Conservation (phyloP, 2,888 invertebrate species). For the Serrognathus titanus region DNA sequence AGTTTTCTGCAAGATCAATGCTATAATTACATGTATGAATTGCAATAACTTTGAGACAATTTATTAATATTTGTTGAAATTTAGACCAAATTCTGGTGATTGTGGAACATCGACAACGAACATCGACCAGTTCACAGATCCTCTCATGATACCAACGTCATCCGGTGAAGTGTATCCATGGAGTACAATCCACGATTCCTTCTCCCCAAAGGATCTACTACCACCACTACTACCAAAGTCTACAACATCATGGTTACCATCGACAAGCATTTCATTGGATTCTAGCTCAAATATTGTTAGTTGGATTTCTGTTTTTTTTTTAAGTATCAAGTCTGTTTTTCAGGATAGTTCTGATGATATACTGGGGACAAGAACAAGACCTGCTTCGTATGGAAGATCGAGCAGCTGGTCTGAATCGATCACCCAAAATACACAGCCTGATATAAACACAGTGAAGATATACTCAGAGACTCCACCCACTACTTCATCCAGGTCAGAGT, state of each 20-base stretch:
- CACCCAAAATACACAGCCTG: constrained; percentile 18
- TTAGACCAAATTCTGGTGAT: constrained; percentile 54
- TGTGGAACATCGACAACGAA: constrained; percentile 37
- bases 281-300: constrained; percentile 12
- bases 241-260: constrained; percentile 34
- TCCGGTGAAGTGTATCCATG: constrained; percentile 44
- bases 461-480: constrained; percentile 32
- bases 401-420: constrained; percentile 48
- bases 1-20: constrained; percentile 60
- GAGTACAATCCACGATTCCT: constrained; percentile 37
- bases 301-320: neutral
- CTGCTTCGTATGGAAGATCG: constrained; percentile 53
- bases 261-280: constrained; percentile 16
- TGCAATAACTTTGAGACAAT: neutral
- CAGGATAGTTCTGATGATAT: constrained; percentile 12
- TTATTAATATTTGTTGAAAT: constrained; percentile 16
- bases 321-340: constrained; percentile 2
- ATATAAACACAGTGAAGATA: constrained; percentile 30
- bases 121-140: constrained; percentile 25
- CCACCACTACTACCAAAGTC: constrained; percentile 30
- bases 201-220: constrained; percentile 30
- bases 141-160: constrained; percentile 35
- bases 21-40: constrained; percentile 56
- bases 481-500: constrained; percentile 34
- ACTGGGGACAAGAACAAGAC: constrained; percentile 43